Evolutionary conservation across 2,888 invertebrate genomes (phyloP).

Genomic region (Drosophila percnosoma): DNA sequence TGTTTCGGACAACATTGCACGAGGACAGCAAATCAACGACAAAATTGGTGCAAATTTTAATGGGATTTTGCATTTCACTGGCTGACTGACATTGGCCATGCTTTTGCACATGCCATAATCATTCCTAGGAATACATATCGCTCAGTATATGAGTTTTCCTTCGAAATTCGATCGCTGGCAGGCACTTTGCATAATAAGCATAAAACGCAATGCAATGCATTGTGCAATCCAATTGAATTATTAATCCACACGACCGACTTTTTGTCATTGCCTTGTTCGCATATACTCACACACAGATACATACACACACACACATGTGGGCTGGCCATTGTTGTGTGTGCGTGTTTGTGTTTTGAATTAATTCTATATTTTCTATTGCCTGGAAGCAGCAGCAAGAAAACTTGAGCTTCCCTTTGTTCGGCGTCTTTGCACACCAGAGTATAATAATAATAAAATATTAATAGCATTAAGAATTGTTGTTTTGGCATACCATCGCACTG

Average conservation of each 20-base stretch:
- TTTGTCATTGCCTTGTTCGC: constrained; percentile 30
- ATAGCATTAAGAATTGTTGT: constrained; percentile 67
- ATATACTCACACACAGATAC: constrained; percentile 14
- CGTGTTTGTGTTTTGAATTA: constrained; percentile 39
- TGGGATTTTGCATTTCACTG: constrained; percentile 29
- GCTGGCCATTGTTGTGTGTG: constrained; percentile 33
- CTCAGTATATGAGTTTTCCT: constrained; percentile 1
- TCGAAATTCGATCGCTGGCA: constrained; percentile 4
- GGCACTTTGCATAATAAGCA: constrained; percentile 44
- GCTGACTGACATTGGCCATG: constrained; percentile 11
- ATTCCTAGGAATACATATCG: not conserved
- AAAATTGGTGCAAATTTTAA: constrained; percentile 6
- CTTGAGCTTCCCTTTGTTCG: constrained; percentile 55
- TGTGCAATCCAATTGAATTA: constrained; percentile 75
- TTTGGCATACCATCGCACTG: constrained; percentile 36
- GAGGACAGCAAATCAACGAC: not conserved
- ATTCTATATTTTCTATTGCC: constrained; percentile 57
- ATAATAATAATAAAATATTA: constrained; percentile 73
- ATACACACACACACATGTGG: constrained; percentile 13
- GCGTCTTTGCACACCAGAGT: constrained; percentile 59
- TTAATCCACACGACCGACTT: constrained; percentile 66
- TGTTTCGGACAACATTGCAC: constrained; percentile 2
- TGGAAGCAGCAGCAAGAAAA: constrained; percentile 51
- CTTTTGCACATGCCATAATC: not conserved
- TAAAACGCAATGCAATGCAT: constrained; percentile 59